Conservation (phyloP, 2,113 vertebrate species). For the Phrynocephalus versicolor region DNA sequence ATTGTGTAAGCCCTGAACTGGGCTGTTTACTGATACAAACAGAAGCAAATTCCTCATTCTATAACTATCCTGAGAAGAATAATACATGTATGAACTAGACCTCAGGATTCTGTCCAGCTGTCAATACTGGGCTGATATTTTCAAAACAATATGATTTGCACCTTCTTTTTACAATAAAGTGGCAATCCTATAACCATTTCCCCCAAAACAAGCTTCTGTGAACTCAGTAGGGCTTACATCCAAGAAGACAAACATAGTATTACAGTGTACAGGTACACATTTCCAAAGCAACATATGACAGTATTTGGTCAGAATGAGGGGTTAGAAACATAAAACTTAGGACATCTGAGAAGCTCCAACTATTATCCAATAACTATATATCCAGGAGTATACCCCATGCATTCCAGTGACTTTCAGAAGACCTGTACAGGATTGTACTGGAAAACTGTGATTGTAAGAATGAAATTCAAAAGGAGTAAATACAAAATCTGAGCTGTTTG, state of each 20-base stretch:
- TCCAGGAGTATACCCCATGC: not conserved
- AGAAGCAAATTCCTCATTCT: not conserved
- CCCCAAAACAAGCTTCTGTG: not conserved
- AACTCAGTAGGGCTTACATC: not conserved
- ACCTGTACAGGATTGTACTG: not conserved
- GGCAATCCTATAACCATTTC: not conserved
- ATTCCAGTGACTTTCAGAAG: not conserved
- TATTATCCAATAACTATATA: not conserved
- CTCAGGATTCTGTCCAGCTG: not conserved
- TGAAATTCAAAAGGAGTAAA: not conserved
- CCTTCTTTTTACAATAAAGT: not conserved
- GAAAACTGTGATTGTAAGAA: not conserved
- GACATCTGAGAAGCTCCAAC: not conserved
- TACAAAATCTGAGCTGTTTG: not conserved
- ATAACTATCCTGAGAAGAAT: not conserved
- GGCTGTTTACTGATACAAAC: not conserved
- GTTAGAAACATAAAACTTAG: not conserved
- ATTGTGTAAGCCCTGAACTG: not conserved
- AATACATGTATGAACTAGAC: not conserved
- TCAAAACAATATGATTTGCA: not conserved
- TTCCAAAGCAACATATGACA: not conserved
- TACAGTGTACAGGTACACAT: not conserved
- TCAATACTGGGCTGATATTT: not conserved
- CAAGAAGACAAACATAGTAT: not conserved
- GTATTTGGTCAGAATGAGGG: not conserved